Base-by-base conservation (phyloP, 2,113 vertebrate genomes). In the Hippocampus guttulatus region DNA sequence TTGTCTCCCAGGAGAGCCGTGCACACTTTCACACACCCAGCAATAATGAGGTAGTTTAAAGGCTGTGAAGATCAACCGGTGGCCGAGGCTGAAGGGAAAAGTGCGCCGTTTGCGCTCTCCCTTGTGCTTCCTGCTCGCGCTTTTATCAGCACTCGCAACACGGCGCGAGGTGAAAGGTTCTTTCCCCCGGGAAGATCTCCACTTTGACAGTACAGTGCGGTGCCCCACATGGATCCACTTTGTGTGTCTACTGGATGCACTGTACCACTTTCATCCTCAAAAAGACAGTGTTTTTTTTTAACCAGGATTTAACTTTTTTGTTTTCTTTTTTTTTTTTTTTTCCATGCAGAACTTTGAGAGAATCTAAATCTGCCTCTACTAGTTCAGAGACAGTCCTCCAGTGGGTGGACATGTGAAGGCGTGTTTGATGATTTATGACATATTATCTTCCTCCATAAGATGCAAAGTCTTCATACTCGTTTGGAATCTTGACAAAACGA, bases 11-110 rank as follows among this genome's bases (percentile, higher is more conserved):
- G 58, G 74, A 69, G 60, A 74, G 43, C 55, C 55, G 58, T 69
- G 47, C 8, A 38, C 8, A 9, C 64, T 16, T 20, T 23, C 64
- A 27, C 27, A 68, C 45, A 69, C 58, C 25, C 27, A 64, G 77
- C 67, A 73, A 84, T 84, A 77, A 75, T 74, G 72, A 71, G 51
- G 54, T 64, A 62, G 71, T 85, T 72, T 77, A 75, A 74, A 64
- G 16, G 2, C 23, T 61, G 65, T 67, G 49, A 70, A 25, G 63
- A 67, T 84, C 25, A 65, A 47, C 64, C 68, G 11, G 54, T 57
- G 67, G 60, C 65, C 66, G 62, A 64, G n/a, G 52, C 11, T 0
- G 40, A 73, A 71, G 54, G 68, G 72, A 72, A 81, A 67, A n/a
- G 18, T 68, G 69, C 5, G 15, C 0, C n/a, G 10, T 49, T 62